Evolutionary conservation across 1,140 invertebrate species (phyloP).

Genomic region (Oscheius sp.): DNA sequence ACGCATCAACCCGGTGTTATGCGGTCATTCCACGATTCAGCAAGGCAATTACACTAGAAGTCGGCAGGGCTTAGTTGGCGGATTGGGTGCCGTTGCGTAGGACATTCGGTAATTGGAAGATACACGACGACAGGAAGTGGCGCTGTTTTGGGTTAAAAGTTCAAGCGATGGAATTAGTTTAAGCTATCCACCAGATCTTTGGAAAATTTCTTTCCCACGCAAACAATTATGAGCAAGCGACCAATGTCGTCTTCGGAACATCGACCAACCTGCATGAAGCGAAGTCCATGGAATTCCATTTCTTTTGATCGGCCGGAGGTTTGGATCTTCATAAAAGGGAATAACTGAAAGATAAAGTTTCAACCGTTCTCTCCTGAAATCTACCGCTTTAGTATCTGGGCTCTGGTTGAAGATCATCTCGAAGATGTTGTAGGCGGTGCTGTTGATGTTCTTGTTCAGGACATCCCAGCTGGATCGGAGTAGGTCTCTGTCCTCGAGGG

Average conservation of each 20-base stretch:
- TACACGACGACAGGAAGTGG: too few species aligned
- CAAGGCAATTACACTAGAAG: too few species aligned
- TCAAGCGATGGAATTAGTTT: too few species aligned
- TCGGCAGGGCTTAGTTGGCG: too few species aligned
- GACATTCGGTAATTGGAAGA: too few species aligned
- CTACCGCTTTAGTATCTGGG: slow-evolving; percentile 25
- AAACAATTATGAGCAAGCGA: neutral
- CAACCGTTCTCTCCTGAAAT: neutral
- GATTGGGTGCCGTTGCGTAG: too few species aligned
- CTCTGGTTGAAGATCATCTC: slow-evolving; percentile 37
- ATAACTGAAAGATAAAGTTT: slow-evolving; percentile 27
- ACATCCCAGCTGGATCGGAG: slow-evolving; percentile 12
- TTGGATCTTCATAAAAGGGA: slow-evolving; percentile 33
- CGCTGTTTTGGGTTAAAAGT: too few species aligned
- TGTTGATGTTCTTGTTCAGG: slow-evolving; percentile 18
- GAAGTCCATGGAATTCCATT: slow-evolving; percentile 28
- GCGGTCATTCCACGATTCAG: neutral
- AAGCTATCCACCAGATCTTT: too few species aligned
- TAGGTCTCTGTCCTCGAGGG: slow-evolving; percentile 20
- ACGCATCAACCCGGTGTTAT: neutral
- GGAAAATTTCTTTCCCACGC: too few species aligned
- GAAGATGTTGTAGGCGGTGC: slow-evolving; percentile 32
- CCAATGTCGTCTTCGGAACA: neutral
- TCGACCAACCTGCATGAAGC: slow-evolving; percentile 31
- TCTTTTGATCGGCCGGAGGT: slow-evolving; percentile 14